Percentiles rank a stretch among this genome's conserved stretches.
These are phyloP conservation scores for Drosophila ercepeae DNA, from an alignment of 1,140 invertebrate genomes.

Conservation along the genomic window DNA sequence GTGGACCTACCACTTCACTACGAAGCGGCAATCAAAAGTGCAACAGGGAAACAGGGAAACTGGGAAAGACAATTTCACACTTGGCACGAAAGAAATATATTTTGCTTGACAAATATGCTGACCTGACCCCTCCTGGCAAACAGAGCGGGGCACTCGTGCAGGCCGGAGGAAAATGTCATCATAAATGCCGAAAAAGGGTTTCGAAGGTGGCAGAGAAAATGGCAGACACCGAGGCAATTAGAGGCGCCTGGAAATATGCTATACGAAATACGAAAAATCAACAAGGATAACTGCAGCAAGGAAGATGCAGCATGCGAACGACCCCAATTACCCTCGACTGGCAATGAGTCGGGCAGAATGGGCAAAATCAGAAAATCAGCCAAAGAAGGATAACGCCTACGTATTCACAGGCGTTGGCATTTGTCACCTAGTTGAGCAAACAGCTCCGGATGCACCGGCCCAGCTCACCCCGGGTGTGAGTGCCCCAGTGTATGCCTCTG, in stretches of 20 bases:
- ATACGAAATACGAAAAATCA: slow-evolving; percentile 79
- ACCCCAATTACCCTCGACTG: slow-evolving; percentile 81
- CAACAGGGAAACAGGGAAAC: slow-evolving; percentile 75
- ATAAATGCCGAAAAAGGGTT: slow-evolving; percentile 56
- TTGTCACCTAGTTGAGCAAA: slow-evolving; percentile 80
- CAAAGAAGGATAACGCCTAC: slow-evolving; percentile 61
- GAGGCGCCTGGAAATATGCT: slow-evolving; percentile 73
- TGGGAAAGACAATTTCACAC: slow-evolving; percentile 74
- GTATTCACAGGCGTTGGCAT: slow-evolving; percentile 79
- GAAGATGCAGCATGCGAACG: slow-evolving; percentile 44
- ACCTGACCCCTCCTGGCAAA: slow-evolving; percentile 79
- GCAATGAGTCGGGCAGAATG: slow-evolving; percentile 53
- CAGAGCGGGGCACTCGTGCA: slow-evolving; percentile 74
- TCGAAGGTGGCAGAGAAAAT: slow-evolving; percentile 12
- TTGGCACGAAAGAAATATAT: slow-evolving; percentile 64
- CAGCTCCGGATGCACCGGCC: slow-evolving; percentile 33
- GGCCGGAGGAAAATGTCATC: slow-evolving; percentile 68
- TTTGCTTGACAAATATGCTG: slow-evolving; percentile 77
- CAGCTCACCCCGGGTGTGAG: slow-evolving; percentile 7
- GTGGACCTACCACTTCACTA: slow-evolving; percentile 50
- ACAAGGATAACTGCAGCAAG: slow-evolving; percentile 43
- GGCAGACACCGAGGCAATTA: slow-evolving; percentile 44
- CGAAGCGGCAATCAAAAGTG: slow-evolving; percentile 76
- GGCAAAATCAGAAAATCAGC: slow-evolving; percentile 30
- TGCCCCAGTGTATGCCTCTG: slow-evolving; percentile 18